Evolutionary conservation across 2,888 invertebrate genomes (phyloP).

Genomic region (Diarsia mendica): DNA sequence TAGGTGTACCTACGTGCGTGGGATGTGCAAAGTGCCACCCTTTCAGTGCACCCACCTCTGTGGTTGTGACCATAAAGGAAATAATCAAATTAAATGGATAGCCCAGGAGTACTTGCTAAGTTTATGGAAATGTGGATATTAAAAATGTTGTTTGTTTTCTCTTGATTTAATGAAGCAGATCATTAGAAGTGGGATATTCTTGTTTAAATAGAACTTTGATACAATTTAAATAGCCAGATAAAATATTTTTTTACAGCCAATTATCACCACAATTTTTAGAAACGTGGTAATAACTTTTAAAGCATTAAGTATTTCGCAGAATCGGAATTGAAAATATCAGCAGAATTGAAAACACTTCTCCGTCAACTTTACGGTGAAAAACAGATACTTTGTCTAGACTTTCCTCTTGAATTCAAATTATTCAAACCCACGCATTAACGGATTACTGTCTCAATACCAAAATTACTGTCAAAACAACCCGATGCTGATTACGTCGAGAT

Average conservation of each 20-base stretch:
- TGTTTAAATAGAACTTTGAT: background rate
- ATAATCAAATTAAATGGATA: slow-evolving; percentile 47
- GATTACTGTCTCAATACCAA: slow-evolving; percentile 32
- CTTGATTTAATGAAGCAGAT: slow-evolving; percentile 2
- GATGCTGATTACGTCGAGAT: slow-evolving; percentile 51
- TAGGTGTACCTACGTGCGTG: slow-evolving; percentile 38
- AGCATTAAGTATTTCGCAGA: background rate
- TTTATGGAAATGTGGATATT: background rate
- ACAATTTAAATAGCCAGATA: background rate
- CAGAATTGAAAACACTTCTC: background rate
- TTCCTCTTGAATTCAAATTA: slow-evolving; percentile 3
- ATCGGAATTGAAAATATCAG: background rate
- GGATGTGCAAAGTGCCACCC: slow-evolving; percentile 56
- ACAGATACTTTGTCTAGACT: background rate
- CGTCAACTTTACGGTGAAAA: background rate
- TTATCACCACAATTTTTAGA: background rate
- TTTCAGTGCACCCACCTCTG: slow-evolving; percentile 53
- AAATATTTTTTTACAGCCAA: background rate
- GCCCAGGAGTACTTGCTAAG: background rate
- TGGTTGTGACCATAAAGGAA: slow-evolving; percentile 18
- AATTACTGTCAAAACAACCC: slow-evolving; percentile 53
- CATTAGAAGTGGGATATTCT: background rate
- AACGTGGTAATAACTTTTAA: background rate
- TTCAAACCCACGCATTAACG: slow-evolving; percentile 3
- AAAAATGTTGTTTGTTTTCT: background rate